These are phyloP conservation scores for Protonibea diacanthus DNA, from an alignment of 2,797 vertebrate genomes.

Conservation along the genomic window DNA sequence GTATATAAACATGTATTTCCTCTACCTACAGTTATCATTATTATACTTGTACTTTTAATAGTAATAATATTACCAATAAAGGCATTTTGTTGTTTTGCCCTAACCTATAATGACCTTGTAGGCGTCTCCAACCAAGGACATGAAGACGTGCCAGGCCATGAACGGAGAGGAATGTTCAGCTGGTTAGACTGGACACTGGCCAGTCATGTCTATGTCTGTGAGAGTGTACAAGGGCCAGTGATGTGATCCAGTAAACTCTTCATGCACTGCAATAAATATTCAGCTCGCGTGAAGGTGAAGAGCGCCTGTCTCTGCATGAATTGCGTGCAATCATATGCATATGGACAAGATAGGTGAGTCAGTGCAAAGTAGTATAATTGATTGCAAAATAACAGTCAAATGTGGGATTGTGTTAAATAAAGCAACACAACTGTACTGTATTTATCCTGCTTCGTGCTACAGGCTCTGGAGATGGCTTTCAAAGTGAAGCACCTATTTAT, in stretches of 20 bases:
- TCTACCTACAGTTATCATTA: neutral
- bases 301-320: no score
- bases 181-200: conserved; percentile 42
- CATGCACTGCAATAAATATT: neutral
- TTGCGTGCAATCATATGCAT: no score
- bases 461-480: neutral
- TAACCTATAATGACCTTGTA: conserved; percentile 21
- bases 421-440: neutral
- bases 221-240: conserved; percentile 18
- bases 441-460: neutral
- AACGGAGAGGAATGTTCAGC: conserved; percentile 57
- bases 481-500: neutral
- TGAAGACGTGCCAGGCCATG: conserved; percentile 25
- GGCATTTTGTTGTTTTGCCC: neutral
- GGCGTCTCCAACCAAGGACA: conserved; percentile 33
- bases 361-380: no score
- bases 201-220: conserved; percentile 21
- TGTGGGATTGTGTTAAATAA: neutral
- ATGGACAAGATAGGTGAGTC: no score
- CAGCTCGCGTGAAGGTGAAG: no score
- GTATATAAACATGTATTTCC: neutral
- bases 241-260: neutral
- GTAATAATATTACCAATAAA: neutral
- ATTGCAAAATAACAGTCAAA: no score
- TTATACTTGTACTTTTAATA: neutral